phyloP scores from a whole-genome alignment of 1,140 invertebrate genomes.

The Drosophila malerkotliana region DNA sequence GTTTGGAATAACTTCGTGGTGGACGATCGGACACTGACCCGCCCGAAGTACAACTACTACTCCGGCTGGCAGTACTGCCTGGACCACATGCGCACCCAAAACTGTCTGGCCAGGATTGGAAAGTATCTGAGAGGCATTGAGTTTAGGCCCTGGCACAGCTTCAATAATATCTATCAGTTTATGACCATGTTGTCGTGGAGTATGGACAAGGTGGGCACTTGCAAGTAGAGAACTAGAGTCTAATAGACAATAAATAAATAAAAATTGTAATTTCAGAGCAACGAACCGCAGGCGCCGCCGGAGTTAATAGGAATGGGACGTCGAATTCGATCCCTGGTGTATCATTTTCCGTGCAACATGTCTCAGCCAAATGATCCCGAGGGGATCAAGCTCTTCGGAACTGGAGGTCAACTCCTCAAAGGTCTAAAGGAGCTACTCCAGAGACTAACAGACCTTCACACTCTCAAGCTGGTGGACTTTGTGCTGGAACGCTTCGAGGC shows the following conservation, averaged over 20 bases:
- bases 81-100: conserved; percentile 90
- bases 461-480: conserved; percentile 90
- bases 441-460: conserved; percentile 88
- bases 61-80: conserved; percentile 92
- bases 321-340: conserved; percentile 88
- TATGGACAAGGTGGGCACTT: conserved; percentile 84
- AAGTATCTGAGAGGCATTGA: conserved; percentile 88
- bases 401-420: conserved; percentile 89
- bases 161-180: conserved; percentile 93
- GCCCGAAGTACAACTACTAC: conserved; percentile 92
- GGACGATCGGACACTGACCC: conserved; percentile 89
- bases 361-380: conserved; percentile 87
- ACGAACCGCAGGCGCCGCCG: conserved; percentile 55
- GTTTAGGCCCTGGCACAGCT: conserved; percentile 91
- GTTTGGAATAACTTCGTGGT: conserved; percentile 91
- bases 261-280: conserved; percentile 34
- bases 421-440: conserved; percentile 89
- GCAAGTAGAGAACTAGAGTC: neutral
- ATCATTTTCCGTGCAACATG: conserved; percentile 93
- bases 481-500: conserved; percentile 90
- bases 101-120: conserved; percentile 90
- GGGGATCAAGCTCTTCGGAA: conserved; percentile 88
- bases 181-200: conserved; percentile 92
- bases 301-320: conserved; percentile 85
- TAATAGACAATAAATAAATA: neutral